Evolutionary conservation across 1,140 invertebrate species (phyloP), one percentile per base, ranked within the genome.

Genomic region (Calliphora vicina): DNA sequence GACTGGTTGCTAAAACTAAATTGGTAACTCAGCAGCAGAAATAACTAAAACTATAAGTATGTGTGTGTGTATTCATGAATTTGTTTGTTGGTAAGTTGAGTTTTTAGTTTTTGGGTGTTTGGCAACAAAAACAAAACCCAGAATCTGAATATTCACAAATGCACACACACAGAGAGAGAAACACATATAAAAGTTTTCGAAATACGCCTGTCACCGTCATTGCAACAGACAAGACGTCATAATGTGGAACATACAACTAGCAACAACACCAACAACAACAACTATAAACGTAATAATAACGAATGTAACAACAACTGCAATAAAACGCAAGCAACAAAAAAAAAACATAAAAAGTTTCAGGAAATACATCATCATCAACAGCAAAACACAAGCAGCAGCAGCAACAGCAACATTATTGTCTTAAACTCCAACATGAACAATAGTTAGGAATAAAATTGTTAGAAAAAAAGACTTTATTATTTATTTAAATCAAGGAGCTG

Each of bases 211-310:
- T 81, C 80, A 81, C 27, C 80, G 80, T 81, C 43, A 81, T 45
- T 43, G 80, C 35, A 78, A 71, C 45, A 81, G 80, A 81, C 80
- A 81, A 81, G 80, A 81, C 80, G 80, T 67, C 80, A 67, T 81
- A 71, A 61, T 81, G 80, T 35, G 26, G 80, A 81, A 81, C 80
- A 81, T 81, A 81, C 35, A 17, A 81, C n/a, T n/a, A n/a, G 17
- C 20, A 25, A 80, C 50, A 61, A 50, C 13, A 81, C 9, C 43
- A 81, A 57, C 29, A 80, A 29, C 80, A 50, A 67, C 57, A 50
- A 26, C 72, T 29, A 29, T 9, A 76, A 29, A 15, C 3, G 42
- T 29, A 76, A 76, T 25, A 76, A 27, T n/a, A 50, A 50, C 45
- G 45, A 50, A 50, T 76, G 42, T 27, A 57, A 57, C 2, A 27